A percentile compares a stretch with the other conserved stretches of the same genome.
Conservation (phyloP, 2,888 invertebrate genomes). For the Rutpela maculata region DNA sequence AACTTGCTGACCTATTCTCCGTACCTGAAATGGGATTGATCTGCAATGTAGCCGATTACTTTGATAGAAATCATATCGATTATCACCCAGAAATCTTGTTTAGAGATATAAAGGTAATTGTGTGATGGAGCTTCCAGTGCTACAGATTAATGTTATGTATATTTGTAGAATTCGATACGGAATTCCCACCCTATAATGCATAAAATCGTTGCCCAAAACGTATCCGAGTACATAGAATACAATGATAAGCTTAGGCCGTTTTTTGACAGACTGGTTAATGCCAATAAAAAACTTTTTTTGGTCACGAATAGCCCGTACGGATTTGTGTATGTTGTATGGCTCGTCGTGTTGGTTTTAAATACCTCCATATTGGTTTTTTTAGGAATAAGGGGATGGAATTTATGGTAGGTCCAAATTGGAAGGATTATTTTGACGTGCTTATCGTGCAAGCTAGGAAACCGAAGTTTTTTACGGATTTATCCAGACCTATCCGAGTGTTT, state of each 20-base stretch:
- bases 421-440: constrained; percentile 93
- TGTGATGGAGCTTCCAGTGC: neutral
- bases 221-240: constrained; percentile 86
- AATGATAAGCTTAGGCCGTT: constrained; percentile 84
- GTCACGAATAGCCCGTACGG: constrained; percentile 97
- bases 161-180: constrained; percentile 87
- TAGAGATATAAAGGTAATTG: constrained; percentile 89
- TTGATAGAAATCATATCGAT: constrained; percentile 90
- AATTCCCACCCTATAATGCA: constrained; percentile 94
- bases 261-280: constrained; percentile 83
- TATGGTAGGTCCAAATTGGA: constrained; percentile 92
- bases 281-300: constrained; percentile 92
- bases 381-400: constrained; percentile 95
- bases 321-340: constrained; percentile 79
- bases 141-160: constrained; percentile 28
- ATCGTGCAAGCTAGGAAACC: constrained; percentile 97
- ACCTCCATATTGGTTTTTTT: constrained; percentile 56
- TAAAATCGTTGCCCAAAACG: constrained; percentile 88
- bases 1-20: constrained; percentile 96
- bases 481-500: constrained; percentile 92
- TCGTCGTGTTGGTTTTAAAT: neutral
- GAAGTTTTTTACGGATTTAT: constrained; percentile 94
- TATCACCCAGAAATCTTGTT: constrained; percentile 97
- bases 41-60: constrained; percentile 95
- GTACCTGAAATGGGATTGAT: constrained; percentile 96